Conservation (phyloP, 2,797 vertebrate species). For the Eulemur albifrons region DNA sequence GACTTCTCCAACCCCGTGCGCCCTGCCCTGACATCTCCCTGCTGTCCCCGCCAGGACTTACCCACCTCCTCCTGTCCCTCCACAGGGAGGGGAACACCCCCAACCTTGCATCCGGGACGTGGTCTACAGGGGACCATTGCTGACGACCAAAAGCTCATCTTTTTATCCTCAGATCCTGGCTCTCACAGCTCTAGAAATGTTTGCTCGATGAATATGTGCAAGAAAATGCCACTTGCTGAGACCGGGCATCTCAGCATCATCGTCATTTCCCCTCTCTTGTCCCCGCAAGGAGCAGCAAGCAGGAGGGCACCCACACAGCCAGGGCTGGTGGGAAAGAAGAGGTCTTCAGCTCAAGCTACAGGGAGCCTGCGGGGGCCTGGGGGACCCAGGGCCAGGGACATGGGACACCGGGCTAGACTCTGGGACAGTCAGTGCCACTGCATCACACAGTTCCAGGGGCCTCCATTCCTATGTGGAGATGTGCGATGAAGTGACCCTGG, state of each 20-base stretch:
- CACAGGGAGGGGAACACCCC: background rate
- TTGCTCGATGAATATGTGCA: background rate
- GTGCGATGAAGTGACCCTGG: background rate
- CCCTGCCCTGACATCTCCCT: background rate
- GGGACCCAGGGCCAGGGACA: background rate
- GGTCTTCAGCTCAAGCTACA: background rate
- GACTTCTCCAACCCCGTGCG: background rate
- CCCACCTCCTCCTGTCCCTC: background rate
- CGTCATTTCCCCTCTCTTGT: background rate
- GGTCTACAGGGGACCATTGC: fast-evolving
- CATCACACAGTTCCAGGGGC: no score
- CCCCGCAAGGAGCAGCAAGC: background rate
- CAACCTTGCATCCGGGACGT: fast-evolving
- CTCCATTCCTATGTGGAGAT: background rate
- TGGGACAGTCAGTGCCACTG: background rate
- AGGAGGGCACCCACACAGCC: background rate
- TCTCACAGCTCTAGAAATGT: background rate
- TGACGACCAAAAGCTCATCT: background rate
- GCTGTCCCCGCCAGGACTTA: background rate
- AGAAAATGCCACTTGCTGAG: background rate
- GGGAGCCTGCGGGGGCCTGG: background rate
- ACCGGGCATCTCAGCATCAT: background rate
- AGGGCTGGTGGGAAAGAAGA: background rate
- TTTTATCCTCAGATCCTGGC: background rate
- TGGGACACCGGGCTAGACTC: background rate